Conservation (phyloP, 2,113 vertebrate species). For the Tamias sibiricus region DNA sequence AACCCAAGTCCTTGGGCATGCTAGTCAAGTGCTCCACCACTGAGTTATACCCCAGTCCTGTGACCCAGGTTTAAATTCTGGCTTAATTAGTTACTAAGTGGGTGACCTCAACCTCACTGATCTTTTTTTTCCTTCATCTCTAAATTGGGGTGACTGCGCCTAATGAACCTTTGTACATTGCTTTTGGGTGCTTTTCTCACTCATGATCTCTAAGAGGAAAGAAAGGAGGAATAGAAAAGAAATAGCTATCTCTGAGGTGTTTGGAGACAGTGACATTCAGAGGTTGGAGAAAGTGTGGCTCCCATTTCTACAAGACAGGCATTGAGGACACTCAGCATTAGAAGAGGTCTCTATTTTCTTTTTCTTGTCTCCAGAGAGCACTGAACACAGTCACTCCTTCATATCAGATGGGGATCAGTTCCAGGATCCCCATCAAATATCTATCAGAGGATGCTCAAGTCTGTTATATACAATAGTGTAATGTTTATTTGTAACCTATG, state of each 20-base stretch:
- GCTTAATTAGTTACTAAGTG: background rate
- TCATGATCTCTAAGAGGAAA: background rate
- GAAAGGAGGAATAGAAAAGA: background rate
- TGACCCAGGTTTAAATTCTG: background rate
- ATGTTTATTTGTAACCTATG: background rate
- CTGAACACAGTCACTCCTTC: background rate
- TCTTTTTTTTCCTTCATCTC: background rate
- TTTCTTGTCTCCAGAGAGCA: background rate
- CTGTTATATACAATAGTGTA: background rate
- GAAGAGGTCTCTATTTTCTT: background rate
- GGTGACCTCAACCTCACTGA: background rate
- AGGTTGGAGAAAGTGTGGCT: background rate
- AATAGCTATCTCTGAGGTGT: accelerated
- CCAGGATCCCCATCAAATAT: background rate
- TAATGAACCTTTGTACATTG: background rate
- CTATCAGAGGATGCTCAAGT: background rate
- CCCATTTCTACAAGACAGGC: no score
- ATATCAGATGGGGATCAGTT: background rate
- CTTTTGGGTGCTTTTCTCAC: background rate
- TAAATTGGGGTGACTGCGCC: background rate
- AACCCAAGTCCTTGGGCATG: background rate
- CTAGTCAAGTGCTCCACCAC: background rate
- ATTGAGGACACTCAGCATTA: background rate
- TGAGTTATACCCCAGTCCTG: background rate
- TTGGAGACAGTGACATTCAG: no score